Percentiles rank a stretch among this genome's conserved stretches.
These are phyloP conservation scores for Tamias sibiricus DNA, from an alignment of 2,113 vertebrate genomes.

Conservation along the genomic window DNA sequence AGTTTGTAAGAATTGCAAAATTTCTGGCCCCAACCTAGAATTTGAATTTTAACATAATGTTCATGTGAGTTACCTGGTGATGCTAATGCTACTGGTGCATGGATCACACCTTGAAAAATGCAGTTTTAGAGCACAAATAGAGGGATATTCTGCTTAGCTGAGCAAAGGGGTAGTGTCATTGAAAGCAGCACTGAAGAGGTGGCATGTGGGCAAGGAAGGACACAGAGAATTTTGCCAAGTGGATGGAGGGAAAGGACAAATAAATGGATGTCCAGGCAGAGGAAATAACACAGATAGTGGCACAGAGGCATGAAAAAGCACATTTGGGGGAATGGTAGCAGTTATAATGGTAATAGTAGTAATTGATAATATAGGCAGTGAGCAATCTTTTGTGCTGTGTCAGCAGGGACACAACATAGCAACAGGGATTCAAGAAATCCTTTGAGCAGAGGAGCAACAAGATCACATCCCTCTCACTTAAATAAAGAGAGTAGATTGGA, in stretches of 20 bases:
- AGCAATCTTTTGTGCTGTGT: not conserved
- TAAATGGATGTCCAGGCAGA: not conserved
- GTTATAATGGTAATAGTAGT: not conserved
- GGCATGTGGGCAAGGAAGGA: not conserved
- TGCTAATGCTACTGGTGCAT: not conserved
- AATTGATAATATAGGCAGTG: not conserved
- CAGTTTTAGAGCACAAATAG: not conserved
- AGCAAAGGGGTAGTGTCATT: not conserved
- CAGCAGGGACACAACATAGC: not conserved
- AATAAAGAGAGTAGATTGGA: not conserved
- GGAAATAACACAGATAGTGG: not conserved
- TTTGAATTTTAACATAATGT: conserved; percentile 21
- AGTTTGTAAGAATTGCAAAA: not conserved
- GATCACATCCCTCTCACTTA: not conserved
- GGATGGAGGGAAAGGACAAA: not conserved
- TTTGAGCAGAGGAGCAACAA: not conserved
- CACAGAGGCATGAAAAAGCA: not conserved
- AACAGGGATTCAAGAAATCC: not conserved
- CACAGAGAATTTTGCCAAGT: not conserved
- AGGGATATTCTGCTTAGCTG: not conserved
- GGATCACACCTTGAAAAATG: not conserved
- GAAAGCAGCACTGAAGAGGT: not conserved
- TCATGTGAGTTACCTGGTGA: not conserved
- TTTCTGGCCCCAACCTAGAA: not conserved
- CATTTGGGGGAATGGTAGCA: not conserved